phyloP scores from a whole-genome alignment of 2,888 invertebrate genomes.

The Leptopterna dolabrata region DNA sequence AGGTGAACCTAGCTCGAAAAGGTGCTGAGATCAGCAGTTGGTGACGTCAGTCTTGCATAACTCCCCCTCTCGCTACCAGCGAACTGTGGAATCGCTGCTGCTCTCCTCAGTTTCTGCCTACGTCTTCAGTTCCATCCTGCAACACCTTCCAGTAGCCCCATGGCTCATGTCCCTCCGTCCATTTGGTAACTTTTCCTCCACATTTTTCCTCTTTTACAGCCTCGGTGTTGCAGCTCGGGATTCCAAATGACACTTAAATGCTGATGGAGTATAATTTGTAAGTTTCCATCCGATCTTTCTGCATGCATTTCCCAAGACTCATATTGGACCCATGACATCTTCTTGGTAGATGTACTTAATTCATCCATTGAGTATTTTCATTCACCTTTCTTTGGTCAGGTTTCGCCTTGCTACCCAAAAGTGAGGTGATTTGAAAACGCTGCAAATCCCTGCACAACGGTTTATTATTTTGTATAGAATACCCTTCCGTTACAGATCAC shows the following conservation, averaged over 20 bases:
- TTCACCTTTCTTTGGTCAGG: no score
- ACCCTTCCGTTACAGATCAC: no score
- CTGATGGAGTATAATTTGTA: constrained; percentile 24
- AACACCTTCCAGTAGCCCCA: constrained; percentile 23
- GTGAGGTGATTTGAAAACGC: no score
- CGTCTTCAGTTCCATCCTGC: constrained; percentile 6
- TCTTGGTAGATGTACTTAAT: no score
- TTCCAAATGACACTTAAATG: neutral
- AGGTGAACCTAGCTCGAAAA: constrained; percentile 7
- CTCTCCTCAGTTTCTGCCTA: constrained; percentile 22
- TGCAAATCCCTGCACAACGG: no score
- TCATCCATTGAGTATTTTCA: no score
- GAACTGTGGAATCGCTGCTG: constrained; percentile 29
- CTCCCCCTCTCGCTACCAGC: constrained; percentile 4
- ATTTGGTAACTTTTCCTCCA: neutral
- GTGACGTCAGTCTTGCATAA: constrained; percentile 41
- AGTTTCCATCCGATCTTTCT: neutral
- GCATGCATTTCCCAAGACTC: no score
- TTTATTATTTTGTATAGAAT: no score
- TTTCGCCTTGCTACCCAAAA: no score
- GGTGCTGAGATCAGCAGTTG: constrained; percentile 35
- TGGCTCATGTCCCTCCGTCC: neutral
- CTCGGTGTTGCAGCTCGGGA: neutral
- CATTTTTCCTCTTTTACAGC: neutral
- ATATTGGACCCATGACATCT: no score